Base-by-base conservation (phyloP, 2,113 vertebrate genomes). In the Oostethus manadensis region DNA sequence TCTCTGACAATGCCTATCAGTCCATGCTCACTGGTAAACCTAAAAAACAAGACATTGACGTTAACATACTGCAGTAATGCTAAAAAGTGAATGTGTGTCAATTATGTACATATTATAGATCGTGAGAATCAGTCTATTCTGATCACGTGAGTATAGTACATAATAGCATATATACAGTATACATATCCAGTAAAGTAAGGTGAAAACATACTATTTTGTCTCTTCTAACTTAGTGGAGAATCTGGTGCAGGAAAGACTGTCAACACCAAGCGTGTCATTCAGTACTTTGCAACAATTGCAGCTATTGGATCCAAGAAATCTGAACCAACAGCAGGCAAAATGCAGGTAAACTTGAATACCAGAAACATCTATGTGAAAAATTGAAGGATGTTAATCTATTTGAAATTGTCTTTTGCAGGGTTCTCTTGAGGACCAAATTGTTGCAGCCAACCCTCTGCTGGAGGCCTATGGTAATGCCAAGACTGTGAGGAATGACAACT, bases 241-340 rank as follows among this genome's bases (percentile, higher is more conserved):
- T 97, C 94, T 0, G 94, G 95, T 69, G 95, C 93, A 0, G 94
- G 94, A 72, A 96, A 97, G 89, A 96, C 94, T 84, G 94, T 96
- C 74, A 96, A 96, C 79, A 97, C 93, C 0, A 95, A 96, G 62
- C 90, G 92, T 82, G 94, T 95, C 87, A 95, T 95, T 76, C 93
- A 96, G 89, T 96, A 94, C 80, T 97, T 95, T 79, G 93, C 93
- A 81, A 94, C 88, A 89, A 93, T 95, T 91, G 94, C 94, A 80
- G 88, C 90, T 20, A n/a, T 66, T 65, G 45, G 61, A 48, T 23
- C 42, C 6, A 86, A 86, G 43, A 86, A 86, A 7, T 63, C 74
- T n/a, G 0, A 47, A 26, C 6, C 10, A 85, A 13, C 33, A 40
- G 0, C 88, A 79, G 58, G 84, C 38, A 94, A 95, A 85, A 92